phyloP scores from a whole-genome alignment of 2,888 invertebrate species.

The Drosophila diplacantha region DNA sequence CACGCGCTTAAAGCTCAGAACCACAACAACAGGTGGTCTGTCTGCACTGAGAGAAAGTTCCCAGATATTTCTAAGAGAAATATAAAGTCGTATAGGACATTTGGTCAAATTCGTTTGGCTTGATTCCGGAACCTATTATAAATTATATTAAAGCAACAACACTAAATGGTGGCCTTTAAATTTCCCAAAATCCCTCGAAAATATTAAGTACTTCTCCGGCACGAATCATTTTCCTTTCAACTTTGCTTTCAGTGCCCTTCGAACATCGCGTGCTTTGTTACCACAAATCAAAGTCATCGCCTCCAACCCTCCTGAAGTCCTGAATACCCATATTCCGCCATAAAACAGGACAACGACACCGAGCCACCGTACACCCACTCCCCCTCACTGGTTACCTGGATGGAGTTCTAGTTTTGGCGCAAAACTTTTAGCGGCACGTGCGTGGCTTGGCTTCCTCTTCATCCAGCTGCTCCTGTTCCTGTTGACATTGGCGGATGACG shows the following conservation, averaged over 20 bases:
- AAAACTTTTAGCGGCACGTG: slow-evolving; percentile 50
- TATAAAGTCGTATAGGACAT: too few species aligned
- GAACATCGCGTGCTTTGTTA: slow-evolving; percentile 43
- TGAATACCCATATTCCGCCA: slow-evolving; percentile 1
- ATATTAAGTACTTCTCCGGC: too few species aligned
- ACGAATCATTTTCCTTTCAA: background rate
- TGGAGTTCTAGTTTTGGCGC: slow-evolving; percentile 51
- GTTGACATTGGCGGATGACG: slow-evolving; percentile 23
- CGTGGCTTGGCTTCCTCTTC: slow-evolving; percentile 28
- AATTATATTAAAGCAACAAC: too few species aligned
- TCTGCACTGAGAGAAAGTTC: background rate
- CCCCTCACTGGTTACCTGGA: slow-evolving; percentile 14
- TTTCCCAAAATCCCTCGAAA: background rate
- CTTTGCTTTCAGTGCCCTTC: slow-evolving; percentile 5
- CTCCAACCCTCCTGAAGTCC: background rate
- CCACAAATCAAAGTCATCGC: slow-evolving; percentile 47
- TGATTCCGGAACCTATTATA: background rate
- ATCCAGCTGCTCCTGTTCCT: slow-evolving; percentile 6
- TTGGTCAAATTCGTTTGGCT: background rate
- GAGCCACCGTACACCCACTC: background rate
- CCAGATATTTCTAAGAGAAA: too few species aligned
- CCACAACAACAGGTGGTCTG: slow-evolving; percentile 55
- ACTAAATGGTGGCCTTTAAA: too few species aligned
- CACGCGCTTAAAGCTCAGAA: slow-evolving; percentile 30
- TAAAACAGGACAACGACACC: slow-evolving; percentile 30